phyloP scores from a whole-genome alignment of 2,113 vertebrate genomes.

The Boleophthalmus pectinirostris region DNA sequence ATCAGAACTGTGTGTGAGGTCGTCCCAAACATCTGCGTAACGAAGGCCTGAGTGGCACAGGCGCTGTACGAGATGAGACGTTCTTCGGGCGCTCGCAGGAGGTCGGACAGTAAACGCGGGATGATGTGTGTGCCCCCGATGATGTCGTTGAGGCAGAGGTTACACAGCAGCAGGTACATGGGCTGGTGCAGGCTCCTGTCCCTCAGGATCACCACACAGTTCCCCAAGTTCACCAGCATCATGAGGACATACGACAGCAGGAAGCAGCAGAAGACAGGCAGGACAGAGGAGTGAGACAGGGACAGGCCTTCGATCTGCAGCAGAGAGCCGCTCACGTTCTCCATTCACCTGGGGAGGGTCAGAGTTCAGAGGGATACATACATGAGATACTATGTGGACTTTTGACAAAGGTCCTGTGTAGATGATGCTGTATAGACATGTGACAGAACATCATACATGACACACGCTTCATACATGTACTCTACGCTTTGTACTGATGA shows the following conservation, averaged over 20 bases:
- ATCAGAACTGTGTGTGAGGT: neutral
- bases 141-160: slow-evolving; percentile 42
- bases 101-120: slow-evolving; percentile 38
- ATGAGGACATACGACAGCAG: neutral
- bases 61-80: slow-evolving; percentile 38
- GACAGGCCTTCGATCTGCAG: neutral
- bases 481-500: no score
- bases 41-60: slow-evolving; percentile 56
- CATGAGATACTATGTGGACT: no score
- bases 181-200: slow-evolving; percentile 5
- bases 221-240: neutral
- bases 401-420: no score
- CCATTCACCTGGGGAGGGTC: neutral
- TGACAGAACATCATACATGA: no score
- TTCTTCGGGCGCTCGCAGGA: slow-evolving; percentile 16
- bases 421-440: no score
- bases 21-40: slow-evolving; percentile 19
- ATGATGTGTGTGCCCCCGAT: slow-evolving; percentile 44
- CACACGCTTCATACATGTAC: no score
- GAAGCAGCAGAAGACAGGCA: neutral
- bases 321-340: neutral
- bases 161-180: slow-evolving; percentile 32
- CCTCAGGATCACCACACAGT: neutral
- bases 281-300: neutral
- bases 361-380: no score